These are phyloP conservation scores for Drosophila robusta DNA, from an alignment of 2,888 invertebrate genomes.

Conservation along the genomic window DNA sequence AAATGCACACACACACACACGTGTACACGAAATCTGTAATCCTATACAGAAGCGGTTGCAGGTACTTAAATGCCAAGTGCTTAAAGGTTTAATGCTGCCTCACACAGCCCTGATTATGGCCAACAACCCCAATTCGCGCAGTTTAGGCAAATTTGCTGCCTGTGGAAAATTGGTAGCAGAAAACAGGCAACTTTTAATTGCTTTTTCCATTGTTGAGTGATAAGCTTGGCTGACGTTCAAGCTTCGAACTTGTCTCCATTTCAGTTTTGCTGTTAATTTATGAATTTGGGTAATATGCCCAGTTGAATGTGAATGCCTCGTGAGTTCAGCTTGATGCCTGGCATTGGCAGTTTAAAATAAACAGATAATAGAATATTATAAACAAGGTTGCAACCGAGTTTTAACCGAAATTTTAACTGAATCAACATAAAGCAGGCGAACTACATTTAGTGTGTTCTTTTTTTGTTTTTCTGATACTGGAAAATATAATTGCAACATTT, in stretches of 20 bases:
- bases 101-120: conserved; percentile 32
- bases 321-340: conserved; percentile 14
- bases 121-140: conserved; percentile 29
- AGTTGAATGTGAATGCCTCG: not conserved
- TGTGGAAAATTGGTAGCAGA: conserved; percentile 22
- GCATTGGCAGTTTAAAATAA: not conserved
- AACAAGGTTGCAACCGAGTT: not conserved
- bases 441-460: too few relatives aligned
- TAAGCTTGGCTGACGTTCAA: conserved; percentile 25
- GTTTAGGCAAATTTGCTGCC: conserved; percentile 42
- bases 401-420: not conserved
- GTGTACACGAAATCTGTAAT: conserved; percentile 26
- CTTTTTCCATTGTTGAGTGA: conserved; percentile 67
- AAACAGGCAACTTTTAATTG: conserved; percentile 62
- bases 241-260: conserved; percentile 27
- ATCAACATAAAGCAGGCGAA: too few relatives aligned
- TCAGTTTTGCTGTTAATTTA: conserved; percentile 14
- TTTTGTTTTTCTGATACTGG: too few relatives aligned
- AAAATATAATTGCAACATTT: too few relatives aligned
- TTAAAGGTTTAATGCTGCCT: conserved; percentile 51
- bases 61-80: conserved; percentile 59
- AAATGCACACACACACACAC: conserved; percentile 15
- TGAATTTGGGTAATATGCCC: conserved; percentile 23
- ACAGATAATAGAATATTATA: not conserved
- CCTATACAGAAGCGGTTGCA: conserved; percentile 49